Evolutionary conservation across 2,797 vertebrate species (phyloP).

Genomic region (Phrynocephalus guinanensis): DNA sequence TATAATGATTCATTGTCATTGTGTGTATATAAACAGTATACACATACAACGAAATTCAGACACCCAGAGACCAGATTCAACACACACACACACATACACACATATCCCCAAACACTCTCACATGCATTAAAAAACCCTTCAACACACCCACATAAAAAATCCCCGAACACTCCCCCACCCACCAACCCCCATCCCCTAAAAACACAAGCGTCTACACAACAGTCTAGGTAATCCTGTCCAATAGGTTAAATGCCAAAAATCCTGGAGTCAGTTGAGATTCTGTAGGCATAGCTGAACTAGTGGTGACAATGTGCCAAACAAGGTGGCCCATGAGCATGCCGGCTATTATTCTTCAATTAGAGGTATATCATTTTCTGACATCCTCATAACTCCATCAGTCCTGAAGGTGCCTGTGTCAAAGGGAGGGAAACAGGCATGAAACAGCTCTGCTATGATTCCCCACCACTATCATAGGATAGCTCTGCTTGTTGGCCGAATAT

Average conservation of each 20-base stretch:
- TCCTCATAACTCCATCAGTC: neutral
- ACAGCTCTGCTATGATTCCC: neutral
- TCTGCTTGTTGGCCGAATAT: neutral
- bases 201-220: no score
- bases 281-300: neutral
- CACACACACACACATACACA: no score
- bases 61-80: no score
- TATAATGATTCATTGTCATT: no score
- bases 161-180: no score
- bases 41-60: no score
- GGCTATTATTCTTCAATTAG: neutral
- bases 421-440: neutral
- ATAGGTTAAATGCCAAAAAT: neutral
- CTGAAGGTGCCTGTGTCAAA: neutral
- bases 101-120: no score
- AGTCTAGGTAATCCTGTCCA: neutral
- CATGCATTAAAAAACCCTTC: no score
- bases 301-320: neutral
- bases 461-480: neutral
- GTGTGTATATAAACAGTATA: no score
- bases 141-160: no score
- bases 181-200: no score
- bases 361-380: neutral
- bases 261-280: neutral
- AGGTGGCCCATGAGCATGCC: no score